Evolutionary conservation across 2,888 invertebrate species (phyloP), one percentile per base, ranked within the genome.

Genomic region (Sarcophaga rosellei): DNA sequence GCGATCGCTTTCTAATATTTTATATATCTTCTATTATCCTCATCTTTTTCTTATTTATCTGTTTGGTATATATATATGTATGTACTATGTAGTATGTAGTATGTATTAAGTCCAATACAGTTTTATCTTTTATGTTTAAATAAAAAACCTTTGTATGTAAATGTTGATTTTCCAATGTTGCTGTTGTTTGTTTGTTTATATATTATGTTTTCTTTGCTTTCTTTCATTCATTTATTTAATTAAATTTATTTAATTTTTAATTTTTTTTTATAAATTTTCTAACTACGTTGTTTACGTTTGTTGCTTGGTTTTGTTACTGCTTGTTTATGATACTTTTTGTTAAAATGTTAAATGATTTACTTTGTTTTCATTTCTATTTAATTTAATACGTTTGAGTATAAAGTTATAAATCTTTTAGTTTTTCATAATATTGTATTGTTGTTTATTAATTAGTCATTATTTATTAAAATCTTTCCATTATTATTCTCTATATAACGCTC

Each of bases 241-340:
- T 21, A 77, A 5, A 21, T 70, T 23, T 69, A 63, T 69, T 69
- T 53, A 61, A 23, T 45, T 17, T 53, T n/a, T 76, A 63, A n/a
- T n/a, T n/a, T 70, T 61, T 47, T 66, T 21, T 44, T 69, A 70
- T 70, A 83, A 84, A 70, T 65, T 69, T 11, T 84, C 79, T 84
- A 84, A 75, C 84, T 84, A 79, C 79, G 47, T 77, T 25, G 53
- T 1, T 53, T 69, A 20, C 45, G 47, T 23, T 53, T n/a, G n/a
- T 15, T 53, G 61, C 1, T 25, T 68, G 53, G 6, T 35, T 6
- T 57, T 69, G 35, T 70, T 76, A 62, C 20, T 76, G 74, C 68
- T 66, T 35, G n/a, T 44, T 66, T 57, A 53, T 62, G 62, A 53
- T 70, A 4, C 53, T 12, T 23, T 59, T 80, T 65, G 5, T 70